phyloP scores from a whole-genome alignment of 2,888 invertebrate genomes.

The Pseudoips prasinana region DNA sequence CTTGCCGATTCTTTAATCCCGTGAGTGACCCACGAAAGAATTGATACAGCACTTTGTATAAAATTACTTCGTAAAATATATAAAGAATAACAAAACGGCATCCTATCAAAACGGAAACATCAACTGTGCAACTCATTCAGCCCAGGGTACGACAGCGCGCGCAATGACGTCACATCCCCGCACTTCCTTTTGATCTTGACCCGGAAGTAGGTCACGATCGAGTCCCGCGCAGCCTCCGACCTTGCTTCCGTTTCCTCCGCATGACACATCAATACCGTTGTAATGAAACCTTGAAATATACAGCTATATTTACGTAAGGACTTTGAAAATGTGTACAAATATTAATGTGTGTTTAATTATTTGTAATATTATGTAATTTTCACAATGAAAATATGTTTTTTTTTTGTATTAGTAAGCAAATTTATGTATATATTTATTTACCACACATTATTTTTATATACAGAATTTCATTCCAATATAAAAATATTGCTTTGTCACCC shows the following conservation, averaged over 20 bases:
- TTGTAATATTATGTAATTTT: too few relatives aligned
- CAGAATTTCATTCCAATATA: too few relatives aligned
- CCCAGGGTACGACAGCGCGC: constrained; percentile 16
- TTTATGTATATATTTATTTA: too few relatives aligned
- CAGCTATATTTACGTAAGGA: constrained; percentile 17
- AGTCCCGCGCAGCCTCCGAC: constrained; percentile 59
- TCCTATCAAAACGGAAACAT: constrained; percentile 1
- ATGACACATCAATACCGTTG: constrained; percentile 20
- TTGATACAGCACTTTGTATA: too few relatives aligned
- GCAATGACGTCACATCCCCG: constrained; percentile 30
- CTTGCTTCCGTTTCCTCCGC: constrained; percentile 35
- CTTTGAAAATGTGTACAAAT: neutral
- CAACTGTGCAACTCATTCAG: constrained; percentile 36
- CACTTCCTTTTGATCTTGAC: constrained; percentile 59
- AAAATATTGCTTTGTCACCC: too few relatives aligned
- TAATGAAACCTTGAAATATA: constrained; percentile 22
- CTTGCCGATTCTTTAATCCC: too few relatives aligned
- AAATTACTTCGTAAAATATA: too few relatives aligned
- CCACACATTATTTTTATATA: too few relatives aligned
- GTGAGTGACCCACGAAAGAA: too few relatives aligned
- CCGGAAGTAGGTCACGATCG: constrained; percentile 59
- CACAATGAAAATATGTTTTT: too few relatives aligned
- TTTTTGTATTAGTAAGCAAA: too few relatives aligned
- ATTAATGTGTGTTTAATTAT: neutral
- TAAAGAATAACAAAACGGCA: constrained; percentile 9